These are phyloP conservation scores for Sebastes kiyomatsui DNA, from an alignment of 2,797 vertebrate species.

Conservation along the genomic window DNA sequence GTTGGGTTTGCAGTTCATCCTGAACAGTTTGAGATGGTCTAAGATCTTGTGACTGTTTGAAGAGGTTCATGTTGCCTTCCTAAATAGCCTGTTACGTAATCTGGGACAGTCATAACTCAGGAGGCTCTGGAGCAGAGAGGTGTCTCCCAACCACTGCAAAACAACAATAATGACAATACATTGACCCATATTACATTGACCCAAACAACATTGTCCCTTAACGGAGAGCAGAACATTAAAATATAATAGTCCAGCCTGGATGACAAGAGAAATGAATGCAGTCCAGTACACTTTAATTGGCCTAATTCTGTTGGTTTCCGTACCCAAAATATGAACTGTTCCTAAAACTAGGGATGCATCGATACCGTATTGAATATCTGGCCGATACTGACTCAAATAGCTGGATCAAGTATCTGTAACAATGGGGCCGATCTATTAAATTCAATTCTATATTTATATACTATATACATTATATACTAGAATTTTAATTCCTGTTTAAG, in stretches of 20 bases:
- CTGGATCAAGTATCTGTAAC: no score
- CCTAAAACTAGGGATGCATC: neutral
- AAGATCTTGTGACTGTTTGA: conserved; percentile 84
- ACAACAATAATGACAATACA: conserved; percentile 24
- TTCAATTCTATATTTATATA: no score
- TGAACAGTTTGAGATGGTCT: conserved; percentile 70
- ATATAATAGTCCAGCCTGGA: neutral
- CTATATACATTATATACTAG: no score
- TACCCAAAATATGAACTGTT: neutral
- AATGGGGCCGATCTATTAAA: no score
- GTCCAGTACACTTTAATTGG: neutral
- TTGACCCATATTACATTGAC: neutral
- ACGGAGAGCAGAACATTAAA: neutral
- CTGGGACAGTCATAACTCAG: conserved; percentile 69
- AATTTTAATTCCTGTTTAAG: no score
- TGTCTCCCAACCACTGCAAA: conserved; percentile 54
- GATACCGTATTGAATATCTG: no score
- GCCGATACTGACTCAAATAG: no score
- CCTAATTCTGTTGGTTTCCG: neutral
- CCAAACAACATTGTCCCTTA: neutral
- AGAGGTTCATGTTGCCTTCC: conserved; percentile 85
- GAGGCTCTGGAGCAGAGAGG: conserved; percentile 50
- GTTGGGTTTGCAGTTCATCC: conserved; percentile 53
- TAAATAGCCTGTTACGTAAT: conserved; percentile 81
- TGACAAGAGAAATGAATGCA: neutral